phyloP scores from a whole-genome alignment of 23 tunicate species.

The Trididemnum clinides region DNA sequence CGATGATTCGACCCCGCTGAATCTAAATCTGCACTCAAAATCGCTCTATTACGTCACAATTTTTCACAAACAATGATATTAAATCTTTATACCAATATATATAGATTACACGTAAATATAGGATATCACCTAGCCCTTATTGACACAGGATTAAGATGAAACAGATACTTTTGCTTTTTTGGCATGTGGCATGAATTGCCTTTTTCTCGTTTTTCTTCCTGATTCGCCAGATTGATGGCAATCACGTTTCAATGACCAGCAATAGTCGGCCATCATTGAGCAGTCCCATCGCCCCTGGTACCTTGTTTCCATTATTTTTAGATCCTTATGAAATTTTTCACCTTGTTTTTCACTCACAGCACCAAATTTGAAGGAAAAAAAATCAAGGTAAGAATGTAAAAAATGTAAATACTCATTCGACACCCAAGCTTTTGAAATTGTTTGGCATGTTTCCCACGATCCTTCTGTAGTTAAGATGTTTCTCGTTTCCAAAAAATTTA shows the following conservation, averaged over 20 bases:
- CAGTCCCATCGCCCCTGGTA: slow-evolving; percentile 28
- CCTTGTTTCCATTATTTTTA: slow-evolving; percentile 17
- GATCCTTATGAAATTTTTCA: slow-evolving; percentile 3
- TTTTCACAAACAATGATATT: neutral
- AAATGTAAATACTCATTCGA: slow-evolving; percentile 20
- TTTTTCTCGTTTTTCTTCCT: slow-evolving; percentile 6
- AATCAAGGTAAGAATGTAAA: slow-evolving; percentile 28
- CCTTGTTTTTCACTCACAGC: slow-evolving; percentile 5
- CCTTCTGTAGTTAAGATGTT: neutral
- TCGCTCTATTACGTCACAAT: slow-evolving; percentile 12
- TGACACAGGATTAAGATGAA: slow-evolving; percentile 3
- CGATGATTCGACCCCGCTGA: slow-evolving; percentile 22
- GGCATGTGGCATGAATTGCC: slow-evolving; percentile 18
- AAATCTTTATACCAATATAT: neutral
- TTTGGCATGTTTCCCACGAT: too few relatives aligned
- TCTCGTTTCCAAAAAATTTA: slow-evolving; percentile 12
- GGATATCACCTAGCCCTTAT: slow-evolving; percentile 6
- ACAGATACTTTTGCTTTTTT: slow-evolving; percentile 5
- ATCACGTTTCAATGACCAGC: slow-evolving; percentile 18
- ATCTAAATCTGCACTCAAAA: slow-evolving; percentile 18
- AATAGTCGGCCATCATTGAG: slow-evolving; percentile 14
- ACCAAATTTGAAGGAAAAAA: slow-evolving; percentile 2
- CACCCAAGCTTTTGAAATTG: slow-evolving; percentile 1
- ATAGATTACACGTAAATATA: slow-evolving; percentile 4
- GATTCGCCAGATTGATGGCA: neutral